Percentiles rank a stretch among this genome's conserved stretches.
phyloP scores from a whole-genome alignment of 2,113 vertebrate species.

The Hemiscyllium ocellatum region DNA sequence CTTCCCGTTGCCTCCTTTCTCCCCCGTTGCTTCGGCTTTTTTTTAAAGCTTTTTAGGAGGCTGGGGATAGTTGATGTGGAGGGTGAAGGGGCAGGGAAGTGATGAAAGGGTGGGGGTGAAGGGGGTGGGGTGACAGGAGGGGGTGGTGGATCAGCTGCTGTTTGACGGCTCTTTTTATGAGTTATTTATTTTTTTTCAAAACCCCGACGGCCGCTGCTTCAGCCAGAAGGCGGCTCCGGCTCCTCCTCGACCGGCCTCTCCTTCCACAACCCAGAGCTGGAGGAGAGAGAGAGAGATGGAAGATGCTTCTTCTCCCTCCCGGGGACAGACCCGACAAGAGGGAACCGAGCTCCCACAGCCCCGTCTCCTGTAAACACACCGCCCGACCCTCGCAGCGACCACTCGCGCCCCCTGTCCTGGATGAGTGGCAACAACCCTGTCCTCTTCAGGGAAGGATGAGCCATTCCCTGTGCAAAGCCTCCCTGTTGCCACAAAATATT shows the following conservation, averaged over 20 bases:
- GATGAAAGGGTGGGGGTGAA: not conserved
- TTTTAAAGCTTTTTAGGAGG: no score
- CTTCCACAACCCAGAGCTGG: not conserved
- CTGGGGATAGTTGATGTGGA: not conserved
- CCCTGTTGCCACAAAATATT: not conserved
- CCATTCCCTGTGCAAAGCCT: not conserved
- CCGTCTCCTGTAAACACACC: not conserved
- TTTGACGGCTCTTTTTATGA: not conserved
- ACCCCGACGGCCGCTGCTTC: not conserved
- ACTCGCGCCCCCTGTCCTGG: not conserved
- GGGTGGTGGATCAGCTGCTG: not conserved
- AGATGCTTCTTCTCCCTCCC: not conserved
- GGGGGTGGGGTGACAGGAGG: no score
- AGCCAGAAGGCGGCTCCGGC: not conserved
- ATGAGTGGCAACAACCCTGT: not conserved
- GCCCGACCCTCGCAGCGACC: not conserved
- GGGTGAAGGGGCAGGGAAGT: no score
- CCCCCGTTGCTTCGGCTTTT: no score
- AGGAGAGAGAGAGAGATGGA: not conserved
- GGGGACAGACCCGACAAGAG: not conserved
- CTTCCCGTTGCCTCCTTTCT: not conserved
- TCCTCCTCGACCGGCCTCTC: not conserved
- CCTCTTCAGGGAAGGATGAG: not conserved
- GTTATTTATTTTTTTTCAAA: no score
- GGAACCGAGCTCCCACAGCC: not conserved